Evolutionary conservation across 2,797 vertebrate species (phyloP).

Genomic region (Myotis vivesi): DNA sequence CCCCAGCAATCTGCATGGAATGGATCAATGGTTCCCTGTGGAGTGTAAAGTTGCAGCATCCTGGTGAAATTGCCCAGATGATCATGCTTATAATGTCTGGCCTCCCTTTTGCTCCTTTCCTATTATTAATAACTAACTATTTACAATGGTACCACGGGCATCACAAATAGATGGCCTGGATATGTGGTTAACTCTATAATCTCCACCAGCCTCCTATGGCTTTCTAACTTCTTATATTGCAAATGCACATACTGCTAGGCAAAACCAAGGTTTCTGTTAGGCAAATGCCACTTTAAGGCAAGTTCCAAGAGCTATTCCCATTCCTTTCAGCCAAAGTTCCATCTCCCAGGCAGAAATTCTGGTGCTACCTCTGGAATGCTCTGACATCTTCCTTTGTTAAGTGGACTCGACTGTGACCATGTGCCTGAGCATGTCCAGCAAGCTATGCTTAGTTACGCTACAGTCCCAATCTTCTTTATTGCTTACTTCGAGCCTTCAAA

Average conservation of each 20-base stretch:
- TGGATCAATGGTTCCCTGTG: background rate
- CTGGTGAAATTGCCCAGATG: background rate
- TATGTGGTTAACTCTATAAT: background rate
- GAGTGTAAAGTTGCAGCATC: background rate
- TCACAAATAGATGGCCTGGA: background rate
- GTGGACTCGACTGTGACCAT: background rate
- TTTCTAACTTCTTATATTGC: background rate
- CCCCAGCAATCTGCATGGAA: background rate
- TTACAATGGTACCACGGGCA: background rate
- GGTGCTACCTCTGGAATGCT: background rate
- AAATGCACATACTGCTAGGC: background rate
- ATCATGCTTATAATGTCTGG: too few species aligned
- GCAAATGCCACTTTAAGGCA: background rate
- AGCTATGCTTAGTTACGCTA: background rate
- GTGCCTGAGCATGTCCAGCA: background rate
- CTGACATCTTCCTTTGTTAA: background rate
- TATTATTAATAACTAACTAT: background rate
- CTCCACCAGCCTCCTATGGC: background rate
- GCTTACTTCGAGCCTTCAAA: background rate
- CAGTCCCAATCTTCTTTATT: background rate
- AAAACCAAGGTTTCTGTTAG: background rate
- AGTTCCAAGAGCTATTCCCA: background rate
- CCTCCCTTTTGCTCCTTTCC: too few species aligned
- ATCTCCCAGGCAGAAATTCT: background rate
- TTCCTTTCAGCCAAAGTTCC: background rate